These are phyloP conservation scores for Enteromius argenteus DNA, from an alignment of 2,797 vertebrate species.

Conservation along the genomic window DNA sequence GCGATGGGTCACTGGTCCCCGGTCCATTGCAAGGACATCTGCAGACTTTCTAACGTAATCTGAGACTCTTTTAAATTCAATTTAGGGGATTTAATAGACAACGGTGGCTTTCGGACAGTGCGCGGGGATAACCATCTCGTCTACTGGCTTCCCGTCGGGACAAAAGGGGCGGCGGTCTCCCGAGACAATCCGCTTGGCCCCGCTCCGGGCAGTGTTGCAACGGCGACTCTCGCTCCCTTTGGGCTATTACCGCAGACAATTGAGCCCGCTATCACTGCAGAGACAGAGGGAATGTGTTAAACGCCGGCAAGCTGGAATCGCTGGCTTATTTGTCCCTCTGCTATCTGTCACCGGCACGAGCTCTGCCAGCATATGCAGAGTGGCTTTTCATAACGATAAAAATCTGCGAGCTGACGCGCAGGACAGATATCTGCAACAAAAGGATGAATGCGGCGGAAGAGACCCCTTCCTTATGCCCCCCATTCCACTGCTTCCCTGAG, in stretches of 20 bases:
- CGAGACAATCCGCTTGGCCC: slow-evolving; percentile 45
- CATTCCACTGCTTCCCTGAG: slow-evolving; percentile 46
- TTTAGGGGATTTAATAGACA: slow-evolving; percentile 67
- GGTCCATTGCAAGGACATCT: slow-evolving; percentile 68
- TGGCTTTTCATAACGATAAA: slow-evolving; percentile 62
- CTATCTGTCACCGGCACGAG: slow-evolving; percentile 49
- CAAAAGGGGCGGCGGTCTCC: slow-evolving; percentile 41
- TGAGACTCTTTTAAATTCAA: slow-evolving; percentile 67
- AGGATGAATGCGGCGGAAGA: slow-evolving; percentile 44
- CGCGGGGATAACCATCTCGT: slow-evolving; percentile 53
- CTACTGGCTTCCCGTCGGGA: slow-evolving; percentile 49
- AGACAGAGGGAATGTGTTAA: slow-evolving; percentile 65
- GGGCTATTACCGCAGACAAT: slow-evolving; percentile 58
- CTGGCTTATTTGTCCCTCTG: slow-evolving; percentile 59
- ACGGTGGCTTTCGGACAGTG: slow-evolving; percentile 62
- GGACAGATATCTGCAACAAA: slow-evolving; percentile 62
- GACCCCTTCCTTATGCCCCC: slow-evolving; percentile 18
- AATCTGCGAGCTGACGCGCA: slow-evolving; percentile 55
- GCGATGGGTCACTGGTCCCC: slow-evolving; percentile 61
- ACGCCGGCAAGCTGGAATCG: slow-evolving; percentile 57
- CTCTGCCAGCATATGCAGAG: slow-evolving; percentile 63
- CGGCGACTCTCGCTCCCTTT: slow-evolving; percentile 47
- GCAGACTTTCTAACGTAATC: slow-evolving; percentile 60
- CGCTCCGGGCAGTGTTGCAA: slow-evolving; percentile 57
- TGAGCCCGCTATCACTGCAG: slow-evolving; percentile 50